These are phyloP conservation scores for Nibea albiflora DNA, from an alignment of 2,113 vertebrate genomes.

Conservation along the genomic window DNA sequence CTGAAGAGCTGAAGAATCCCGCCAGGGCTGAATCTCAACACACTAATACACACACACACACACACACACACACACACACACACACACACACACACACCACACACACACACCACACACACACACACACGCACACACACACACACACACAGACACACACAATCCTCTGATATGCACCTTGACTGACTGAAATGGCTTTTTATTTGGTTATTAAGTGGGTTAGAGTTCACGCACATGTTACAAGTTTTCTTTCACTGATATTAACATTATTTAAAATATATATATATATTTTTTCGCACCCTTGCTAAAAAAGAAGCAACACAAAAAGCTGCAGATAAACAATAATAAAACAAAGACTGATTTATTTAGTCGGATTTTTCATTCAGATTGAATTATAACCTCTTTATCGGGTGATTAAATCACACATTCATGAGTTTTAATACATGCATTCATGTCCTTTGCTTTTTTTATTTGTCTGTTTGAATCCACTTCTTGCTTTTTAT, in stretches of 20 bases:
- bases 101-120: constrained; percentile 22
- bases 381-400: neutral
- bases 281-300: neutral
- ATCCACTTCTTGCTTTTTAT: neutral
- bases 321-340: neutral
- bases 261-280: too few species aligned
- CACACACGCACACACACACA: constrained; percentile 1
- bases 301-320: neutral
- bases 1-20: constrained; percentile 79
- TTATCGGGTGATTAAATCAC: neutral
- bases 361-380: neutral
- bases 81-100: constrained; percentile 10
- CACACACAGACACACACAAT: neutral
- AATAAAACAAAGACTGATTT: neutral
- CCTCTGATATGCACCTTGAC: constrained; percentile 63
- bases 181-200: constrained; percentile 49
- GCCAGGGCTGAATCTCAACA: constrained; percentile 72
- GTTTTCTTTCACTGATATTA: neutral
- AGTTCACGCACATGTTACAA: neutral
- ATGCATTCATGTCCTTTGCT: neutral
- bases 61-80: constrained; percentile 19
- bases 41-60: neutral
- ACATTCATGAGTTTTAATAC: neutral
- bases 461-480: too few species aligned
- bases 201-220: constrained; percentile 28